phyloP scores from a whole-genome alignment of 1,140 invertebrate species.

The Pseudoatta argentina region DNA sequence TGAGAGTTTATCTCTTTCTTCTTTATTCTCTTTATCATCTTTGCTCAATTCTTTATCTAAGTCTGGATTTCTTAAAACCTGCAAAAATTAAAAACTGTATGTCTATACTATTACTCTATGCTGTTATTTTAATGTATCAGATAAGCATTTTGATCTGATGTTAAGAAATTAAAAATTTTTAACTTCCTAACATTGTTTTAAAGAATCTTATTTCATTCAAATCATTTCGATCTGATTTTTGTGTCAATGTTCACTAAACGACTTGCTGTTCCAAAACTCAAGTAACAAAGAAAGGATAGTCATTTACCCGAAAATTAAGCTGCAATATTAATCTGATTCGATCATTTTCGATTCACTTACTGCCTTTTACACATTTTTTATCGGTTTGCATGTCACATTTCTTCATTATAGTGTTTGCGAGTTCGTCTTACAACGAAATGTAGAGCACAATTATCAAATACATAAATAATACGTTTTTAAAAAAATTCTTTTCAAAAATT shows the following conservation, averaged over 20 bases:
- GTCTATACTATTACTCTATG: background rate
- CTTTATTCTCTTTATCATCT: constrained; percentile 84
- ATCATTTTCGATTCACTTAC: constrained; percentile 9
- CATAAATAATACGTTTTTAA: background rate
- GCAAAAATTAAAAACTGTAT: constrained; percentile 53
- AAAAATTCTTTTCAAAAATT: constrained; percentile 48
- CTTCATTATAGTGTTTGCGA: background rate
- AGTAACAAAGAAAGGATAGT: background rate
- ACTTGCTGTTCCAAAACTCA: background rate
- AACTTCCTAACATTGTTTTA: too few species aligned
- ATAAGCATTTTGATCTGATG: too few species aligned
- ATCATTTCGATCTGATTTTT: background rate
- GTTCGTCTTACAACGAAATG: background rate
- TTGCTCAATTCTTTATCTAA: constrained; percentile 81
- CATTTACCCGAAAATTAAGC: background rate
- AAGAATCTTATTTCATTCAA: too few species aligned
- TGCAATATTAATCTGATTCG: background rate
- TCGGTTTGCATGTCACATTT: background rate
- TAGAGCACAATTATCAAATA: constrained; percentile 15
- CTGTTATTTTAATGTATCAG: constrained; percentile 7
- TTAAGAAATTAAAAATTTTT: too few species aligned
- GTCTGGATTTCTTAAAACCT: constrained; percentile 85
- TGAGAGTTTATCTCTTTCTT: constrained; percentile 82
- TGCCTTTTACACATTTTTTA: background rate
- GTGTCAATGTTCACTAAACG: background rate